phyloP scores from a whole-genome alignment of 2,888 invertebrate genomes.

The Philhelius pedissequus region DNA sequence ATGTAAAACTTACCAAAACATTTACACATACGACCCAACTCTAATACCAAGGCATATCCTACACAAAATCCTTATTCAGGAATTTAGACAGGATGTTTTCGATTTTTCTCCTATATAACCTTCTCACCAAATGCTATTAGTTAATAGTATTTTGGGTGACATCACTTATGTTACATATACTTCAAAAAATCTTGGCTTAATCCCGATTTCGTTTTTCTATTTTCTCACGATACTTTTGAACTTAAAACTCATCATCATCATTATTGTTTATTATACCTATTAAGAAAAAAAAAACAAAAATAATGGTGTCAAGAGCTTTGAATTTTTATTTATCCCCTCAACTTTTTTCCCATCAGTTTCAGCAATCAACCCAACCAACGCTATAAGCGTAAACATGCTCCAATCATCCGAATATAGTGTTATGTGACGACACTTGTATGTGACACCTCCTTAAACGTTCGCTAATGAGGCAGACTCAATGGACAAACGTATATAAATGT shows the following conservation, averaged over 20 bases:
- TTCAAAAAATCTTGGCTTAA: background rate
- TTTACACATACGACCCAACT: no score
- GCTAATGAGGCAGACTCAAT: slow-evolving; percentile 48
- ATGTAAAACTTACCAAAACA: no score
- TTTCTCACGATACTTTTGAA: background rate
- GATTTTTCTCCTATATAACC: background rate
- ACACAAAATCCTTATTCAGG: no score
- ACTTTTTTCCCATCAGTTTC: background rate
- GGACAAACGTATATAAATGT: background rate
- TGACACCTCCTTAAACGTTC: slow-evolving; percentile 62
- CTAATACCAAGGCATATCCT: no score
- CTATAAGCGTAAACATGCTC: slow-evolving; percentile 9
- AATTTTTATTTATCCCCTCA: background rate
- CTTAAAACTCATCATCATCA: background rate
- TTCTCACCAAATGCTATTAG: background rate
- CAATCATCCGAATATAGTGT: slow-evolving; percentile 32
- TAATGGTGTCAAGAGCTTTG: background rate
- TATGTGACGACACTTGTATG: slow-evolving; percentile 53
- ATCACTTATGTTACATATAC: background rate
- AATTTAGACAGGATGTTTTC: no score
- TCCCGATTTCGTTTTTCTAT: background rate
- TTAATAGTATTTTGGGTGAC: background rate
- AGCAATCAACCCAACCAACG: slow-evolving; percentile 1
- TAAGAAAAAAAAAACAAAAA: background rate
- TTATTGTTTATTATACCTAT: background rate